Evolutionary conservation across 2,888 invertebrate species (phyloP), one percentile per base, ranked within the genome.

Genomic region (Bedellia somnulentella): DNA sequence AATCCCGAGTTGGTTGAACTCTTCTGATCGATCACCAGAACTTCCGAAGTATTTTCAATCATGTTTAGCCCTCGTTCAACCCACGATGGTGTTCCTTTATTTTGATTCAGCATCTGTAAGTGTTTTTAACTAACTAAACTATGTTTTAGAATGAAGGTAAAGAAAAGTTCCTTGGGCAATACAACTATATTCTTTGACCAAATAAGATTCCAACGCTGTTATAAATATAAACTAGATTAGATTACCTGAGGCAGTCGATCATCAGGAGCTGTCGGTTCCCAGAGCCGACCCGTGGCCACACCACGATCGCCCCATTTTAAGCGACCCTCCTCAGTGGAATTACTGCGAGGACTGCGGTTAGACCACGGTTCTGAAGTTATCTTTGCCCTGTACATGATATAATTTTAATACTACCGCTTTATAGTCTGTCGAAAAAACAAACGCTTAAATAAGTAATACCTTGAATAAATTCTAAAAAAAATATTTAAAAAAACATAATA

Each of bases 241-340:
- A n/a, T 15, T 41, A 76, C 76, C 58, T 75, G 76, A 34, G 78
- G 79, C 28, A 79, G 48, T 38, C 78, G 56, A 17, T 63, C 71
- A 28, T 57, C 73, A 3, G 76, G 71, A 4, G 63, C 64, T 13
- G 73, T 70, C 14, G 83, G 81, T 42, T 83, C 83, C 85, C 85
- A 86, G 18, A 85, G 78, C 32, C 82, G 80, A 9, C 82, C 83
- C 2, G 83, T 81, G 25, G 82, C 82, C 16, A 83, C 80, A 2
- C 82, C 83, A 34, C 82, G 78, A 54, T 86, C 87, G 6, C 85
- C 85, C 89, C 89, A 89, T 39, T 85, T 83, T 1, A 81, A 80
- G 3, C 87, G 73, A 16, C 86, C 86, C 37, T 84, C 81, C 35
- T 80, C 77, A 9, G 56, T 60, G 1, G 57, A 57, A 26, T 44